Conservation (phyloP, 2,888 invertebrate species). For the Lithophane ornitopus region DNA sequence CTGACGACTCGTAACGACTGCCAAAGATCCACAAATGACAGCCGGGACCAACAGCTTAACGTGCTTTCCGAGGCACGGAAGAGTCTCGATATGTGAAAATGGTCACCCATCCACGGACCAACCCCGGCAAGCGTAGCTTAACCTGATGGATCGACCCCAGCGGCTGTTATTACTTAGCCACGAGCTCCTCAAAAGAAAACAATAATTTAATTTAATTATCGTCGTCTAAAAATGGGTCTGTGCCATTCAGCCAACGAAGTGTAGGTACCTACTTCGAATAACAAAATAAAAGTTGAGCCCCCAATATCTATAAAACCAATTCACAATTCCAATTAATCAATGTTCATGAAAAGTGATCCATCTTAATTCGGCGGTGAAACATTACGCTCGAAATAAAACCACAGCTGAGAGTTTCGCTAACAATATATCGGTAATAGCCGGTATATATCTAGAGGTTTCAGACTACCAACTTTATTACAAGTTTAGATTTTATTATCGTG, state of each 20-base stretch:
- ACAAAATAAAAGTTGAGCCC: constrained; percentile 36
- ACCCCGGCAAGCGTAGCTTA: no score
- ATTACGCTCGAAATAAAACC: constrained; percentile 40
- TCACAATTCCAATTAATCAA: constrained; percentile 59
- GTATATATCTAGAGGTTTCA: constrained; percentile 12
- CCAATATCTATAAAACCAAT: constrained; percentile 43
- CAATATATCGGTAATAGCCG: constrained; percentile 22
- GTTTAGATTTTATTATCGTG: constrained; percentile 41
- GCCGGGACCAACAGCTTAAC: no score
- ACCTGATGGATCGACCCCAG: no score
- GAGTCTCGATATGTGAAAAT: no score
- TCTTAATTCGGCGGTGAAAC: constrained; percentile 46
- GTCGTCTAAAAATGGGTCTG: constrained; percentile 12
- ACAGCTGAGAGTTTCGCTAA: constrained; percentile 37
- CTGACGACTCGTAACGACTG: no score
- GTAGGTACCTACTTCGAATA: background rate
- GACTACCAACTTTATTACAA: constrained; percentile 15
- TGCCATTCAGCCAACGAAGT: constrained; percentile 16
- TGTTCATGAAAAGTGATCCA: constrained; percentile 51
- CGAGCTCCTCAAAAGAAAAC: constrained; percentile 41
- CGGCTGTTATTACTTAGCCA: no score
- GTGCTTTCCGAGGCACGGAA: no score
- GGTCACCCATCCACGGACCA: no score
- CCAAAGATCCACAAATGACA: no score
- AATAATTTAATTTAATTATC: constrained; percentile 42